Percentiles rank a stretch among this genome's conserved stretches.
Evolutionary conservation across 2,113 vertebrate species (phyloP).

Genomic region (Onychorhynchus coronatus): DNA sequence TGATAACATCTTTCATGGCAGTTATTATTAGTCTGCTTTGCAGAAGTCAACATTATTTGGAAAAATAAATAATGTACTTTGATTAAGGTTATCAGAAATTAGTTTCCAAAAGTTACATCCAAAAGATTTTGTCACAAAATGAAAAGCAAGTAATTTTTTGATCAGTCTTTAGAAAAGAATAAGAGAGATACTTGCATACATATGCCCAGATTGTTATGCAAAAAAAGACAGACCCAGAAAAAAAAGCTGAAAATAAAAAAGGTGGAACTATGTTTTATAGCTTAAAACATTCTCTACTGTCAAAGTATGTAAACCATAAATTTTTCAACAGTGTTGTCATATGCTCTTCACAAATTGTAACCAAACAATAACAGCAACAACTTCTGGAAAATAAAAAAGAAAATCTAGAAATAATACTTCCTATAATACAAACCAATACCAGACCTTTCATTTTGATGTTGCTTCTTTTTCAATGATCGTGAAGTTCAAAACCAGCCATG

Average conservation of each 20-base stretch:
- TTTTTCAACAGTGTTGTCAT: neutral
- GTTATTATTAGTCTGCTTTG: neutral
- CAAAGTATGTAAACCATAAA: neutral
- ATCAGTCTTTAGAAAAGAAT: neutral
- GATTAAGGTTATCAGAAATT: neutral
- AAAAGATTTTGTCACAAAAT: neutral
- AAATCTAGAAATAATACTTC: neutral
- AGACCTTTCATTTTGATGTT: neutral
- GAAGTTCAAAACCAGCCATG: neutral
- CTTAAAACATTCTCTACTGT: neutral
- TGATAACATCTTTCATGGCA: neutral
- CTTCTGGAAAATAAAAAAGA: neutral
- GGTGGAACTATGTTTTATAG: neutral
- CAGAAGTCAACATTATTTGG: neutral
- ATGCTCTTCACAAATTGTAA: neutral
- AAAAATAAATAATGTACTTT: neutral
- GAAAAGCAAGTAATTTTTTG: neutral
- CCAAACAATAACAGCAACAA: neutral
- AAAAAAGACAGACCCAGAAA: neutral
- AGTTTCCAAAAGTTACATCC: neutral
- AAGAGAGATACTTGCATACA: neutral
- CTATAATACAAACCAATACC: neutral
- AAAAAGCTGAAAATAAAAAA: neutral
- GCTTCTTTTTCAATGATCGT: neutral
- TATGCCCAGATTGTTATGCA: accelerated